Percentiles rank a stretch among this genome's conserved stretches.
Evolutionary conservation across 2,888 invertebrate species (phyloP).

Genomic region (Blastobasis adustella): DNA sequence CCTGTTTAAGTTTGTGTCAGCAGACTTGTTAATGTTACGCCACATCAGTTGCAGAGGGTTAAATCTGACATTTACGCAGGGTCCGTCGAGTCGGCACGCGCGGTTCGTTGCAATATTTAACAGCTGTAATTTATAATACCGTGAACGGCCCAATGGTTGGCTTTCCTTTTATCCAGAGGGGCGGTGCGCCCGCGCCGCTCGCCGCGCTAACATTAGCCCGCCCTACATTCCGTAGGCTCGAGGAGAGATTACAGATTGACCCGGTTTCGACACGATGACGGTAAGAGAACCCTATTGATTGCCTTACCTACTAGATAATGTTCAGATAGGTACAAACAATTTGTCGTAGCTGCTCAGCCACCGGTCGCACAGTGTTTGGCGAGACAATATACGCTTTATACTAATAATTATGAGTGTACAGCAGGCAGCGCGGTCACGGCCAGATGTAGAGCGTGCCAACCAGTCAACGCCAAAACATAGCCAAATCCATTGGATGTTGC

Average conservation of each 20-base stretch:
- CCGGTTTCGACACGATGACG: slow-evolving; percentile 49
- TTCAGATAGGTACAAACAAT: too few relatives aligned
- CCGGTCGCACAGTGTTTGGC: too few relatives aligned
- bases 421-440: slow-evolving; percentile 13
- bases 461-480: slow-evolving; percentile 12
- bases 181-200: slow-evolving; percentile 33
- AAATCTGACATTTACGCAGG: slow-evolving; percentile 8
- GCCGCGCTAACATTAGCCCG: slow-evolving; percentile 62
- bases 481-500: slow-evolving; percentile 7
- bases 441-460: slow-evolving; percentile 7
- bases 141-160: slow-evolving; percentile 21
- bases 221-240: slow-evolving; percentile 60
- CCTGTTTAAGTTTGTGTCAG: too few relatives aligned
- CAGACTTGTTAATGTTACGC: too few relatives aligned
- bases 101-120: slow-evolving; percentile 16
- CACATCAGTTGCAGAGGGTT: neutral
- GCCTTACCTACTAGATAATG: too few relatives aligned
- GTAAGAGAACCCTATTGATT: slow-evolving; percentile 20
- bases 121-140: slow-evolving; percentile 29
- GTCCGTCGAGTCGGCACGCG: slow-evolving; percentile 4
- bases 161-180: slow-evolving; percentile 43
- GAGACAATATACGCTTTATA: too few relatives aligned
- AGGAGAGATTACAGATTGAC: slow-evolving; percentile 50
- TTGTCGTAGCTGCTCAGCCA: too few relatives aligned
- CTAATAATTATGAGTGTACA: neutral